Evolutionary conservation across 1,140 invertebrate species (phyloP), one percentile per base, ranked within the genome.

Genomic region (Drosophila varians): DNA sequence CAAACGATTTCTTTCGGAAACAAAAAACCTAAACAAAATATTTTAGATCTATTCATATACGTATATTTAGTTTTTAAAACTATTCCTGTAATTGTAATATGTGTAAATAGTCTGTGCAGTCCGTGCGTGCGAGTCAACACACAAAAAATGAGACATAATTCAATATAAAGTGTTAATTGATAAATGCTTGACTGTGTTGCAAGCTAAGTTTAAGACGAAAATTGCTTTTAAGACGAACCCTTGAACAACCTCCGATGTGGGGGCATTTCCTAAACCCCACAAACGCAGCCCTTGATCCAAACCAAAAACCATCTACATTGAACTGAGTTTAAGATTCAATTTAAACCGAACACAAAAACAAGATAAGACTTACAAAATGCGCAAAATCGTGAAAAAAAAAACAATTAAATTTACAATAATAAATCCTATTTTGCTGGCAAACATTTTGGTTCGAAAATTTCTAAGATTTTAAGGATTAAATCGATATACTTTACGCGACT

Each of bases 81-180:
- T 80, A 86, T 86, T 86, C 82, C 82, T 86, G 82, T 86, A 86
- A 71, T 82, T 86, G 64, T 86, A 86, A 77, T 82, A 61, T 74
- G 62, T 86, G 82, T 86, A 86, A 74, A 86, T 86, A 86, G 60
- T 80, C 60, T 53, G 43, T 73, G 49, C 34, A 54, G 56, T 53
- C 48, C 31, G 56, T 38, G 49, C 21, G 45, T 31, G 60, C 60
- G 21, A 66, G 62, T 66, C 62, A 43, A 43, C 21, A 58, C 38
- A 36, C 38, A 48, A 25, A 25, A 46, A 62, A 54, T 12, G 8
- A 58, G 49, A 52, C 56, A 57, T 34, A 54, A 58, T 69, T 60
- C 16, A 21, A 43, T 72, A 53, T 53, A 73, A 46, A 19, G 45
- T 73, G 69, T 71, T 71, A 57, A 69, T 57, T 58, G 53, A 57